Base-by-base conservation (phyloP, 2,888 invertebrate species). In the Tromatobia lineatoria region DNA sequence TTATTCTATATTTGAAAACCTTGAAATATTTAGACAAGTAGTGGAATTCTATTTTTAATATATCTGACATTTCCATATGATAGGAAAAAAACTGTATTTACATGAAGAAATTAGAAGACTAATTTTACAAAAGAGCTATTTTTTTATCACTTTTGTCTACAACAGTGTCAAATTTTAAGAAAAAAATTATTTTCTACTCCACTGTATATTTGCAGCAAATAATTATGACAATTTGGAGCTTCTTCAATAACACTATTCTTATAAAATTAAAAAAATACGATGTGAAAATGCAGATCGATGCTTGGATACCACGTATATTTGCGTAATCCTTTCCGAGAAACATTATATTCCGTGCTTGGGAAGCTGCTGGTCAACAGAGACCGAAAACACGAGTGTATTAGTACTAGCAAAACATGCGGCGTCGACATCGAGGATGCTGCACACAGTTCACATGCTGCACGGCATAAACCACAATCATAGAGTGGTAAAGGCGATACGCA, bases 401-500 rank as follows among this genome's bases (percentile, higher is more conserved):
- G 59, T 67, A 45, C 29, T 57, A 45, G 34, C 59, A 69, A 59
- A 57, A 73, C 73, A 69, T 69, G 69, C 69, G 47, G 59, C n/a
- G 59, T 59, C 69, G 18, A 77, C 69, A 25, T 66, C 54, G 45
- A 38, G 70, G 50, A 25, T 70, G 34, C 70, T 34, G 66, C 42
- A 57, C 15, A 25, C 20, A 54, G 23, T 57, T 20, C 18, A 38
- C 34, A 25, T 20, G 15, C 38, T 57, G 59, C 50, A n/a, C n/a
- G 57, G 61, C 50, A n/a, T 23, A 67, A 57, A 23, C 34, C 20
- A 52, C 34, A 61, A 57, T 54, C 34, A 20, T 61, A 50, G 20
- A 57, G 29, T 45, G 78, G 25, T 52, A 38, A 70, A 70, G 70
- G 38, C 61, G 78, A 78, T 61, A 61, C 64, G 52, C 59, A 78